These are phyloP conservation scores for Ictalurus furcatus DNA, from an alignment of 2,113 vertebrate species.

Conservation along the genomic window DNA sequence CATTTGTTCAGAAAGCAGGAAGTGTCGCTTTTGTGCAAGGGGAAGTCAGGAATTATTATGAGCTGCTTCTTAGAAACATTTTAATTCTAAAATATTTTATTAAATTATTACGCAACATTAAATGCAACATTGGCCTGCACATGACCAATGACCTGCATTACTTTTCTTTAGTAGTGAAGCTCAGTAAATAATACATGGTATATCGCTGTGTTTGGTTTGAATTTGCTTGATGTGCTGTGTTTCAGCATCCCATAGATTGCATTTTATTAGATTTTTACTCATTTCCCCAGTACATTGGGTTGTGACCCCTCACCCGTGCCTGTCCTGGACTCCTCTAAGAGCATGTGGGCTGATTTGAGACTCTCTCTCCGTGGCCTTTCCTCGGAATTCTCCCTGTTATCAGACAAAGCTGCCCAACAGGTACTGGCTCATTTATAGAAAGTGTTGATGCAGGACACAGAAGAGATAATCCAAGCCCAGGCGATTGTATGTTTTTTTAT, in stretches of 20 bases:
- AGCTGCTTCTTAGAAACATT: not conserved
- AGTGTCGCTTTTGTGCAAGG: not conserved
- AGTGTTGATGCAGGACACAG: not conserved
- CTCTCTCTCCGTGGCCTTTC: slow-evolving; percentile 90
- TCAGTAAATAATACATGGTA: not conserved
- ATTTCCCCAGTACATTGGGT: slow-evolving; percentile 78
- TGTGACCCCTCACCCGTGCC: slow-evolving; percentile 86
- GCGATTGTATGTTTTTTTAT: not conserved
- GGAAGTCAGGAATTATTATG: not conserved
- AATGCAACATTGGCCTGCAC: not conserved
- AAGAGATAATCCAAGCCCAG: not conserved
- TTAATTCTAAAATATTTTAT: not conserved
- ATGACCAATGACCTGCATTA: not conserved
- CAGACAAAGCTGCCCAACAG: slow-evolving; percentile 93
- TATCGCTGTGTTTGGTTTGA: slow-evolving; percentile 12
- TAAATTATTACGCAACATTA: not conserved
- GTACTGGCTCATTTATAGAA: slow-evolving; percentile 64
- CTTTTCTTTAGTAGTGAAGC: not conserved
- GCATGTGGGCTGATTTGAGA: slow-evolving; percentile 85
- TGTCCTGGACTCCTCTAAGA: slow-evolving; percentile 80
- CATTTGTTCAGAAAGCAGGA: not conserved
- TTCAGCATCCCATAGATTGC: not conserved
- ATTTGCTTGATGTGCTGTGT: slow-evolving; percentile 19
- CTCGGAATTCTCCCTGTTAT: slow-evolving; percentile 87
- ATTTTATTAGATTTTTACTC: slow-evolving; percentile 28